A percentile compares a stretch with the other conserved stretches of the same genome.
Evolutionary conservation across 2,888 invertebrate genomes (phyloP).

Genomic region (Protonemura montana): DNA sequence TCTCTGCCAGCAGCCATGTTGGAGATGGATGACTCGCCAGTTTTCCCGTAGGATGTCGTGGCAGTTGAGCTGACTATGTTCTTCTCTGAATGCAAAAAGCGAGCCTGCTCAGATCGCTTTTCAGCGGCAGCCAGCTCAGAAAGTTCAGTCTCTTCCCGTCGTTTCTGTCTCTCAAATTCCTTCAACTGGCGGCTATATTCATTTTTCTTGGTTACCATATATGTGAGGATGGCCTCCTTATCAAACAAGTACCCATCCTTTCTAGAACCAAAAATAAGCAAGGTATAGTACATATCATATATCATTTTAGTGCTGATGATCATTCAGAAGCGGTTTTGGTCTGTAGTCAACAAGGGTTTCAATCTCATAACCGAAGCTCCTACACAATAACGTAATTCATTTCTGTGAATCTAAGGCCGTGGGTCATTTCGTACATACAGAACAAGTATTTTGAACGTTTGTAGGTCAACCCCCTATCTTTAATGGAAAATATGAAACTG

Average conservation of each 20-base stretch:
- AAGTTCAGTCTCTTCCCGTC: slow-evolving; percentile 75
- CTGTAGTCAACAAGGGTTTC: too few relatives aligned
- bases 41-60: slow-evolving; percentile 39
- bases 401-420: too few relatives aligned
- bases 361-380: too few relatives aligned
- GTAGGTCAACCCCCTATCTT: too few relatives aligned
- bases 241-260: slow-evolving; percentile 95
- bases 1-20: slow-evolving; percentile 82
- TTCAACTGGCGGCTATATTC: slow-evolving; percentile 89
- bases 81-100: slow-evolving; percentile 84
- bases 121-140: slow-evolving; percentile 76
- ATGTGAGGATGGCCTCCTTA: slow-evolving; percentile 95
- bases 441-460: too few relatives aligned
- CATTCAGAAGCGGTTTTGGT: too few relatives aligned
- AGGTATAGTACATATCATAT: background rate
- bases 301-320: too few relatives aligned
- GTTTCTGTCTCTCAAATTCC: slow-evolving; percentile 88
- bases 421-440: too few relatives aligned
- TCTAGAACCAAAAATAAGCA: slow-evolving; percentile 56
- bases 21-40: slow-evolving; percentile 67
- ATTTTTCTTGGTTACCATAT: slow-evolving; percentile 92
- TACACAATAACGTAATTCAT: too few relatives aligned
- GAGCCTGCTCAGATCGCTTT: slow-evolving; percentile 75
- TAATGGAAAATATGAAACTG: too few relatives aligned
- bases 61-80: slow-evolving; percentile 69